Percentiles rank a stretch among this genome's conserved stretches.
Evolutionary conservation across 1,140 invertebrate genomes (phyloP).

Genomic region (Trinorchestia longiramus): DNA sequence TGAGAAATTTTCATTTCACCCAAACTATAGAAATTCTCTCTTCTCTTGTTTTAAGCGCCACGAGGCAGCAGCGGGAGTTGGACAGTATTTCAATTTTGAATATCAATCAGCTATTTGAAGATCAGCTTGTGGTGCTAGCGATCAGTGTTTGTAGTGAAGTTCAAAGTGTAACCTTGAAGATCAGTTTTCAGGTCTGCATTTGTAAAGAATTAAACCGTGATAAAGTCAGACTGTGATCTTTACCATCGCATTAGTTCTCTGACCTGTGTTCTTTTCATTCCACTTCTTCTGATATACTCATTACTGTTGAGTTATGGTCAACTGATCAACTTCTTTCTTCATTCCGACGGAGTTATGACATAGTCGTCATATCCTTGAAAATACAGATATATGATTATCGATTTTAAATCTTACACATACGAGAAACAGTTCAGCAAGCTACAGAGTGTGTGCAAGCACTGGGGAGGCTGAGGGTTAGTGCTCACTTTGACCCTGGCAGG

Average conservation of each 20-base stretch:
- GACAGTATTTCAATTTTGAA: background rate
- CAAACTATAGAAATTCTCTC: background rate
- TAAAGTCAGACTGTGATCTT: background rate
- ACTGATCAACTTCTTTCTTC: background rate
- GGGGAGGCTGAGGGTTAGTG: slow-evolving; percentile 30
- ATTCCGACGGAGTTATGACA: background rate
- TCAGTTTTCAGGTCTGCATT: background rate
- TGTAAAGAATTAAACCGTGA: background rate
- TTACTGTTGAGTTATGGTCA: background rate
- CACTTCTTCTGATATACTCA: background rate
- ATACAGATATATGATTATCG: no score
- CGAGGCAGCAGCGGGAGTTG: background rate
- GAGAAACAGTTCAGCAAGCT: background rate
- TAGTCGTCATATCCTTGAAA: no score
- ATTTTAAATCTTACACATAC: background rate
- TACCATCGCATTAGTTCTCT: background rate
- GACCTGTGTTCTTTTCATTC: background rate
- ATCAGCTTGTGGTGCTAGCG: background rate
- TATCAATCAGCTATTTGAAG: background rate
- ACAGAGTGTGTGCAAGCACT: background rate
- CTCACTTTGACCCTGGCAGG: background rate
- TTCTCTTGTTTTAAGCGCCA: background rate
- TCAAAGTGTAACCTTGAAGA: background rate
- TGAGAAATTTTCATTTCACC: background rate
- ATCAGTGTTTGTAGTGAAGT: background rate